Conservation (phyloP, 2,888 invertebrate genomes). For the Cancer borealis region DNA sequence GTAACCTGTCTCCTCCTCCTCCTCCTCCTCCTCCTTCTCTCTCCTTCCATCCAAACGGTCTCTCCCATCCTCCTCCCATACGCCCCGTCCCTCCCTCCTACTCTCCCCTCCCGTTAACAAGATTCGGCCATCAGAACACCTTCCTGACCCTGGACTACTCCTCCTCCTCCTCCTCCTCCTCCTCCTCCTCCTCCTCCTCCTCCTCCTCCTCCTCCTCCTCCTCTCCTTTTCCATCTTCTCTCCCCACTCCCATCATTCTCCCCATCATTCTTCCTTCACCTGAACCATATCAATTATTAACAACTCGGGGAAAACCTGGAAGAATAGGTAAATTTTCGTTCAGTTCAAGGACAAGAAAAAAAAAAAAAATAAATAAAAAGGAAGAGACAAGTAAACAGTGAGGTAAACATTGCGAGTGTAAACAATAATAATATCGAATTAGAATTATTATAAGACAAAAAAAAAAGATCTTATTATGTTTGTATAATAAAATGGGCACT, state of each 20-base stretch:
- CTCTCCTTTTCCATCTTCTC: slow-evolving; percentile 22
- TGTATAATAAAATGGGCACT: too few species aligned
- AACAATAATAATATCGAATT: too few species aligned
- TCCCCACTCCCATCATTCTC: background rate
- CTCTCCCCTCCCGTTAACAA: background rate
- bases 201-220: slow-evolving; percentile 14
- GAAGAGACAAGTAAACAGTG: background rate
- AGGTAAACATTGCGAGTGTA: too few species aligned
- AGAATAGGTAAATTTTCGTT: background rate
- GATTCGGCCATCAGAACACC: slow-evolving; percentile 37
- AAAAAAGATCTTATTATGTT: background rate
- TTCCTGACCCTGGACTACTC: slow-evolving; percentile 15
- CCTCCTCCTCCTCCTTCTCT: background rate
- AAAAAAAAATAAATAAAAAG: background rate
- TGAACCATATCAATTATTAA: slow-evolving; percentile 1
- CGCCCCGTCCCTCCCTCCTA: background rate
- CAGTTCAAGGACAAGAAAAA: background rate
- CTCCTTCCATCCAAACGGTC: background rate
- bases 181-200: background rate
- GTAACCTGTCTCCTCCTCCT: background rate
- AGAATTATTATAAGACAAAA: background rate
- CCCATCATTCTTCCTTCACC: slow-evolving; percentile 27
- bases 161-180: slow-evolving; percentile 11
- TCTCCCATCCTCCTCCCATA: background rate
- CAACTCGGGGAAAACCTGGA: background rate